Evolutionary conservation across 92 coral and sea anemone species (phyloP).

Genomic region (Diadumene lineata): DNA sequence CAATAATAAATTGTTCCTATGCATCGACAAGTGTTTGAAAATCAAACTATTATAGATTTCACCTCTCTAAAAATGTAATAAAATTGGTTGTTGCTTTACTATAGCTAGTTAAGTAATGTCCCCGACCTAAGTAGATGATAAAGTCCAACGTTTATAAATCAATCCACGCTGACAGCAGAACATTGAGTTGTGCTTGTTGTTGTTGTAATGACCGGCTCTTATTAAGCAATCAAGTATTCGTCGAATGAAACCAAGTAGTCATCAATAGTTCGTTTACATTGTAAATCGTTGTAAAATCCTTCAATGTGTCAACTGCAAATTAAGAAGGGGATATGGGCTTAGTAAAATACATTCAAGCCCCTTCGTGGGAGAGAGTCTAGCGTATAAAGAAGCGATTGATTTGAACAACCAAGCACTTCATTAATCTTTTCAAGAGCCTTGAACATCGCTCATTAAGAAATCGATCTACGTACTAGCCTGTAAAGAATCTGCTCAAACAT

Average conservation of each 20-base stretch:
- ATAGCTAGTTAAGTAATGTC: not conserved
- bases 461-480: constrained; percentile 15
- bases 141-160: not conserved
- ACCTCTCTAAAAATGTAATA: not conserved
- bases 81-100: not conserved
- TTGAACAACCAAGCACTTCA: constrained; percentile 10
- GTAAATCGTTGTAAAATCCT: constrained; percentile 32
- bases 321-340: constrained; percentile 16
- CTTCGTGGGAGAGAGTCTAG: constrained; percentile 14
- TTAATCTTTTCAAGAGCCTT: not conserved
- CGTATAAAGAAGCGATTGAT: not conserved
- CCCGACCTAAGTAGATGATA: not conserved
- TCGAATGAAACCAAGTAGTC: not conserved
- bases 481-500: constrained; percentile 22
- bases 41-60: not conserved
- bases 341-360: constrained; percentile 7
- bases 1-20: not conserved
- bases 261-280: constrained; percentile 27
- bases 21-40: not conserved
- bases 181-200: not conserved
- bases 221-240: constrained; percentile 19
- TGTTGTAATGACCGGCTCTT: not conserved
- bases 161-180: not conserved
- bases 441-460: constrained; percentile 5
- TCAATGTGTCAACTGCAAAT: constrained; percentile 3